Evolutionary conservation across 64 coral and sea anemone species (phyloP).

Genomic region (Stichodactyla helianthus): DNA sequence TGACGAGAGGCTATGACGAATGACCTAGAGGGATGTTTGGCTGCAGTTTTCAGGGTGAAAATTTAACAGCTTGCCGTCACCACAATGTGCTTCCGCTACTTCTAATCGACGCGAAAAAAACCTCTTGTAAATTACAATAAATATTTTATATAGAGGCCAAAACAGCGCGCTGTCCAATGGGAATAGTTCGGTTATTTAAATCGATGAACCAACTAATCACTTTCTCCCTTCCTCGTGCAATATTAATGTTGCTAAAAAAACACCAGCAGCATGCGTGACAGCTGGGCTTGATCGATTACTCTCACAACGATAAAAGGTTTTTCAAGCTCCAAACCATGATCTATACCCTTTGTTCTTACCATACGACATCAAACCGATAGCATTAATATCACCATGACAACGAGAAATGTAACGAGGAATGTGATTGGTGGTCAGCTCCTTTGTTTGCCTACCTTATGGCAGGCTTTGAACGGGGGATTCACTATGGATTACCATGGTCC

Average conservation of each 20-base stretch:
- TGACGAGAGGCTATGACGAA: too few species aligned
- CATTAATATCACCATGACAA: not conserved
- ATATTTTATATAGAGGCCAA: too few species aligned
- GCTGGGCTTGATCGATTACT: not conserved
- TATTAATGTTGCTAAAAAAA: not conserved
- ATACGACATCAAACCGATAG: not conserved
- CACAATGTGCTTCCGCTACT: too few species aligned
- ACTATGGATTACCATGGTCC: slow-evolving; percentile 7
- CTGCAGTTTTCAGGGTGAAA: too few species aligned
- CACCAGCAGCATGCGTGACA: not conserved
- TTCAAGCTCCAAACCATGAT: not conserved
- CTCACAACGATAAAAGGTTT: not conserved
- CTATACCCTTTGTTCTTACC: not conserved
- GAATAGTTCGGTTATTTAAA: not conserved
- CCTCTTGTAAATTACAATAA: too few species aligned
- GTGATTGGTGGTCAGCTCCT: not conserved
- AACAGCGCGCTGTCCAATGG: too few species aligned
- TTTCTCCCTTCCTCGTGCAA: not conserved
- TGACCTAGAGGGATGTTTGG: too few species aligned
- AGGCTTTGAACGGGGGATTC: not conserved
- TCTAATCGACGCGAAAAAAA: too few species aligned
- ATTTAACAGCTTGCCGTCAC: too few species aligned
- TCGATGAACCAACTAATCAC: not conserved
- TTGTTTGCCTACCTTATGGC: not conserved
- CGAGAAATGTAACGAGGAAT: not conserved